A percentile compares a stretch with the other conserved stretches of the same genome.
Conservation (phyloP, 2,797 vertebrate genomes). For the Aselliscus stoliczkanus region DNA sequence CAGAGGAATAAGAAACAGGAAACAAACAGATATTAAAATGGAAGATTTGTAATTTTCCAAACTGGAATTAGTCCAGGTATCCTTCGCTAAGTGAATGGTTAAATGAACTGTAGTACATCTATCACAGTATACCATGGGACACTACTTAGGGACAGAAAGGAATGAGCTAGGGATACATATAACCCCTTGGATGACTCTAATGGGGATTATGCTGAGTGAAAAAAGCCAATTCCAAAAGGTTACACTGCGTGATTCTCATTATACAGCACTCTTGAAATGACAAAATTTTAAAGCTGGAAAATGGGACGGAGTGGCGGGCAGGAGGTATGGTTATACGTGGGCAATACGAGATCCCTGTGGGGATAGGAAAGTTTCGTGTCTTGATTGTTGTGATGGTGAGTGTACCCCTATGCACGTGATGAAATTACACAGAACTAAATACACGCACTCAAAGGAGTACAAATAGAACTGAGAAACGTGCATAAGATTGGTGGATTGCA, state of each 20-base stretch:
- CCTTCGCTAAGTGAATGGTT: background rate
- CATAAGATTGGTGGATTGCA: no score
- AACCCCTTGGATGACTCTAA: background rate
- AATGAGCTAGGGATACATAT: background rate
- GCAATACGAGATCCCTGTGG: no score
- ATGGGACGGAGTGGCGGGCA: background rate
- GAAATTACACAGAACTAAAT: no score
- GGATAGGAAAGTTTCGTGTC: background rate
- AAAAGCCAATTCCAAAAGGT: background rate
- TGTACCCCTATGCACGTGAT: no score
- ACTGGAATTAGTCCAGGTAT: background rate
- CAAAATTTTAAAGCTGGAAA: background rate
- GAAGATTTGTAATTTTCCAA: background rate
- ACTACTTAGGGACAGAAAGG: no score
- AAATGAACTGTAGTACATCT: background rate
- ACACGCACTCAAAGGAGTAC: no score
- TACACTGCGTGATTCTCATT: background rate
- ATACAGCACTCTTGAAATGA: background rate
- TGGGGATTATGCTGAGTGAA: background rate
- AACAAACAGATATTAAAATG: background rate
- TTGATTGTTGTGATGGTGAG: background rate
- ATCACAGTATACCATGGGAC: no score
- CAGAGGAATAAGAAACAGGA: background rate
- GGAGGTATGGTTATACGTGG: background rate
- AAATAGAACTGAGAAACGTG: no score